A percentile compares a stretch with the other conserved stretches of the same genome.
phyloP scores from a whole-genome alignment of 2,888 invertebrate species.

The Sipha maydis region DNA sequence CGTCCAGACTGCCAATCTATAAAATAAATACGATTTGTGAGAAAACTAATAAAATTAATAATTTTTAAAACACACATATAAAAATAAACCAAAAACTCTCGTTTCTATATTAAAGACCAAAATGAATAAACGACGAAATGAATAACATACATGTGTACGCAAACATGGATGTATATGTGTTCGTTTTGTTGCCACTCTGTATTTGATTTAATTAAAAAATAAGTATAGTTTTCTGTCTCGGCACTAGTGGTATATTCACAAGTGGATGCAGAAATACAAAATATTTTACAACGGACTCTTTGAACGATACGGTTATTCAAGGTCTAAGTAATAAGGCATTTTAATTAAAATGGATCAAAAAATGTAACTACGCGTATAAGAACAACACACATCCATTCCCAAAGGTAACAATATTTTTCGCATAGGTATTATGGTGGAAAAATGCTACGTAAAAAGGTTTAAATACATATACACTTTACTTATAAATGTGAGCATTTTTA shows the following conservation, averaged over 20 bases:
- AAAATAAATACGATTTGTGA: slow-evolving; percentile 64
- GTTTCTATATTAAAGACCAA: not conserved
- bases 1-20: slow-evolving; percentile 89
- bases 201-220: slow-evolving; percentile 17
- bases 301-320: not conserved
- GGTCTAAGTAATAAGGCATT: slow-evolving; percentile 2
- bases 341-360: not conserved
- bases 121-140: not conserved
- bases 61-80: not conserved
- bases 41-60: not conserved
- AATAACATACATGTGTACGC: not conserved
- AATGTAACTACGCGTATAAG: not conserved
- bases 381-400: not conserved
- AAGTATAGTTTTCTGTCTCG: not conserved
- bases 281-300: slow-evolving; percentile 15
- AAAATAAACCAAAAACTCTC: not conserved
- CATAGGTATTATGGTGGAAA: slow-evolving; percentile 13
- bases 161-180: no score
- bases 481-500: not conserved
- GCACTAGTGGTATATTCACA: not conserved
- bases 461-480: not conserved
- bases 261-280: not conserved
- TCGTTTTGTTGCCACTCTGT: not conserved
- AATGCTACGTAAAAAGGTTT: not conserved
- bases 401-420: slow-evolving; percentile 2